phyloP scores from a whole-genome alignment of 2,797 vertebrate genomes.

The Psittacula echo region DNA sequence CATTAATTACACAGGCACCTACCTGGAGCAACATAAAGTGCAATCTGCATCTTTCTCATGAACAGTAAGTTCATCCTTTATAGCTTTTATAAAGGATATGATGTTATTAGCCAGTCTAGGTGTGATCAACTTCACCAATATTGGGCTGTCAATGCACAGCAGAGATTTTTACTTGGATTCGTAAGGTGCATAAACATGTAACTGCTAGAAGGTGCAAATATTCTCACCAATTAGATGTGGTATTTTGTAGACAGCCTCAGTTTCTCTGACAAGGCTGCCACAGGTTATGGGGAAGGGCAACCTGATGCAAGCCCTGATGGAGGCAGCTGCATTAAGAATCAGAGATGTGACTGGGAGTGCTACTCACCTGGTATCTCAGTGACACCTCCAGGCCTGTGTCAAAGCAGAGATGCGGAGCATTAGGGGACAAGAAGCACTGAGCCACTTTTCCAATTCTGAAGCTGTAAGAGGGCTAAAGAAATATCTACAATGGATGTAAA shows the following conservation, averaged over 20 bases:
- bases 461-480: not conserved
- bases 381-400: not conserved
- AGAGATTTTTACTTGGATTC: not conserved
- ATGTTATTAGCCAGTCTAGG: not conserved
- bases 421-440: not conserved
- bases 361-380: not conserved
- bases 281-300: not conserved
- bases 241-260: not conserved
- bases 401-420: not conserved
- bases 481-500: not conserved
- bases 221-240: rapidly evolving
- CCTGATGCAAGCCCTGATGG: not conserved
- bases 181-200: not conserved
- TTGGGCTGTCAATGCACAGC: not conserved
- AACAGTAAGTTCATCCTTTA: not conserved
- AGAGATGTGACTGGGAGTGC: not conserved
- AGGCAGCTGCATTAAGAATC: not conserved
- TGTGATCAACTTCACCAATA: not conserved
- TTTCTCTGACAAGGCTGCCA: not conserved
- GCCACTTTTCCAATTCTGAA: not conserved
- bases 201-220: not conserved
- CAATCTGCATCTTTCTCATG: not conserved
- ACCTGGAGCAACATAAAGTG: not conserved
- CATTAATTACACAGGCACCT: not conserved
- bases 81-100: not conserved